Evolutionary conservation across 2,113 vertebrate genomes (phyloP).

Genomic region (Larimichthys crocea): DNA sequence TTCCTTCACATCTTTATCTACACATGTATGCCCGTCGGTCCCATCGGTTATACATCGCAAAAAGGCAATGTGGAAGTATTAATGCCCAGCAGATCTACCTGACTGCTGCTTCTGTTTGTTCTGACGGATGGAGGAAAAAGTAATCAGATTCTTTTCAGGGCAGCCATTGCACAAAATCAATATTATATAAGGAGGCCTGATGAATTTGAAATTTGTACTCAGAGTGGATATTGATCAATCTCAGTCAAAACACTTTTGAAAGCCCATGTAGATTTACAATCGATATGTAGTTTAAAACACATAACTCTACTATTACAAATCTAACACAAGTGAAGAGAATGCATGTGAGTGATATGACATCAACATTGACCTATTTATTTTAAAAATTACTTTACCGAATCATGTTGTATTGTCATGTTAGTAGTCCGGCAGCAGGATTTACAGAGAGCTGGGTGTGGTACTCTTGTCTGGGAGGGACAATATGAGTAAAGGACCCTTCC

Average conservation of each 20-base stretch:
- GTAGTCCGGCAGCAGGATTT: conserved; percentile 11
- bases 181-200: conserved; percentile 81
- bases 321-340: conserved; percentile 12
- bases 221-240: conserved; percentile 82
- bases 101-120: conserved; percentile 64
- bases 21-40: neutral
- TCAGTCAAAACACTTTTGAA: conserved; percentile 72
- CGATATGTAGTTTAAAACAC: conserved; percentile 56
- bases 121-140: conserved; percentile 53
- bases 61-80: conserved; percentile 27
- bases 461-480: conserved; percentile 28
- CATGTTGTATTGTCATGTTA: neutral
- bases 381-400: neutral
- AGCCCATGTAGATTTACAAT: conserved; percentile 69
- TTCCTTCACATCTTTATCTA: neutral
- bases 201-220: conserved; percentile 84
- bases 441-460: conserved; percentile 51
- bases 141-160: conserved; percentile 77
- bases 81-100: conserved; percentile 20
- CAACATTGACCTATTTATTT: neutral
- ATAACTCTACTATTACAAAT: conserved; percentile 24
- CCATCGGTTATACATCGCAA: conserved; percentile 19
- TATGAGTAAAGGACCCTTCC: conserved; percentile 13
- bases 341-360: conserved; percentile 5
- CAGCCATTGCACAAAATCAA: conserved; percentile 81